These are phyloP conservation scores for Tragelaphus imberbis DNA, from an alignment of 2,113 vertebrate species.

Conservation along the genomic window DNA sequence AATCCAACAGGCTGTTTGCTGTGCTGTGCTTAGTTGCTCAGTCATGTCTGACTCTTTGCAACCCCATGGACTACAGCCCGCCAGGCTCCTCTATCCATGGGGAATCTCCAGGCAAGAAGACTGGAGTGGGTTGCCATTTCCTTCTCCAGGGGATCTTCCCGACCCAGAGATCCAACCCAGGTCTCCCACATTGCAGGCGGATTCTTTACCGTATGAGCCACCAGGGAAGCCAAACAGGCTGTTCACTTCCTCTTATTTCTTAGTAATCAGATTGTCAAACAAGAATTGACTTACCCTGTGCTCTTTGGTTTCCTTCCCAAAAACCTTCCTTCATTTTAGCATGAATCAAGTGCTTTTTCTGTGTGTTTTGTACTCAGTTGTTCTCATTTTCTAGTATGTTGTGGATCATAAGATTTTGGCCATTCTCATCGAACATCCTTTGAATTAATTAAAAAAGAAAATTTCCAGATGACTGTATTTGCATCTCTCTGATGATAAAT, in stretches of 20 bases:
- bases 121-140: neutral
- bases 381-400: neutral
- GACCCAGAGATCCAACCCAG: accelerated
- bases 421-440: neutral
- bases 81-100: neutral
- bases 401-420: neutral
- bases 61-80: neutral
- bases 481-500: neutral
- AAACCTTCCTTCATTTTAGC: neutral
- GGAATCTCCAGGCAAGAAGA: neutral
- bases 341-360: neutral
- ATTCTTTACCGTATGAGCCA: neutral
- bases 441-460: neutral
- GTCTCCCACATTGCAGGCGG: neutral
- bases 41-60: neutral
- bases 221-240: neutral
- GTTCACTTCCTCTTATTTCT: neutral
- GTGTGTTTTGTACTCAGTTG: neutral
- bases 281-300: neutral
- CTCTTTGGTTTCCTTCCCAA: neutral
- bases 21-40: neutral
- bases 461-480: neutral
- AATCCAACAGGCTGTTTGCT: neutral
- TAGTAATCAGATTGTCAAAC: neutral
- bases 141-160: neutral